Percentiles rank a stretch among this genome's conserved stretches.
phyloP scores from a whole-genome alignment of 2,113 vertebrate species.

The Hydropotes inermis region DNA sequence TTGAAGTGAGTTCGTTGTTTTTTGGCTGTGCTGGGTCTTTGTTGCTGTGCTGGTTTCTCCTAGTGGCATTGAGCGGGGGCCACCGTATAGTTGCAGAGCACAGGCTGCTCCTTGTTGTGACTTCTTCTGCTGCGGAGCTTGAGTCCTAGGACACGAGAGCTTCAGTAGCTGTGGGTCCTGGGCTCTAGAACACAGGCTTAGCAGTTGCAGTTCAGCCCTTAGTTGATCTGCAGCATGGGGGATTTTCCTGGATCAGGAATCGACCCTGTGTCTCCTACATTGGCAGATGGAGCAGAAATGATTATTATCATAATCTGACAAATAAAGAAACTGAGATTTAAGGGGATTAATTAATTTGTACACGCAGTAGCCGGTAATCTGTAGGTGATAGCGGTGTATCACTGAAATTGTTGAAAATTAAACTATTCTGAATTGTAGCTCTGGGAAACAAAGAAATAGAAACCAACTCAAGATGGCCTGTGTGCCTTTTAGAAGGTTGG shows the following conservation, averaged over 20 bases:
- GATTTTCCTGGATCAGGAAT: not conserved
- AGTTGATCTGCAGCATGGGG: not conserved
- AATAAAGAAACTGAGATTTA: not conserved
- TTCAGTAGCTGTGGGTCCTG: not conserved
- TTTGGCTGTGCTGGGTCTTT: not conserved
- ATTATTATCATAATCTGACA: not conserved
- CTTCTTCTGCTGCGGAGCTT: not conserved
- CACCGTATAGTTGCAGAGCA: not conserved
- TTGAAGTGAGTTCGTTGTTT: not conserved
- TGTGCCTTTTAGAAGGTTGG: constrained; percentile 71
- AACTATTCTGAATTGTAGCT: constrained; percentile 4
- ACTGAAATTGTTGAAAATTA: constrained; percentile 52
- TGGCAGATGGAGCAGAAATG: not conserved
- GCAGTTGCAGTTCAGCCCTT: not conserved
- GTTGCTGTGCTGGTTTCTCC: not conserved
- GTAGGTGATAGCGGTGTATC: not conserved
- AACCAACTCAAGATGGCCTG: constrained; percentile 33
- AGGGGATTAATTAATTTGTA: not conserved
- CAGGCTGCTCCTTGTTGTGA: not conserved
- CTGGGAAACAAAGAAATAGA: constrained; percentile 67
- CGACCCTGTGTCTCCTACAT: not conserved
- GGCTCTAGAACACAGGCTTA: not conserved
- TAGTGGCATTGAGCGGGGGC: not conserved
- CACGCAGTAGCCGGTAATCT: not conserved
- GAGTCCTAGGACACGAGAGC: not conserved